A percentile compares a stretch with the other conserved stretches of the same genome.
phyloP scores from a whole-genome alignment of 2,113 vertebrate species.

The Ploceus nigricollis region DNA sequence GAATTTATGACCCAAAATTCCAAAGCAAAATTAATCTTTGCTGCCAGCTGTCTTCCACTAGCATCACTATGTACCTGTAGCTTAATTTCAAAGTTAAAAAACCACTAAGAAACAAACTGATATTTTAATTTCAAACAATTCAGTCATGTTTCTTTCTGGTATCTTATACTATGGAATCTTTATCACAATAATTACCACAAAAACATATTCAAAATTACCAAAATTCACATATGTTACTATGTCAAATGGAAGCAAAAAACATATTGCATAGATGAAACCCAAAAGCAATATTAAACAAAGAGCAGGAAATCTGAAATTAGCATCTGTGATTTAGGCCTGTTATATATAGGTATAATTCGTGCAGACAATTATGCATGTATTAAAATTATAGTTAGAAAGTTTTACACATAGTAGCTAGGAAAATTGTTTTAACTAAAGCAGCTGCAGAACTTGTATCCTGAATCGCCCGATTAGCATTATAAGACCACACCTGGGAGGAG shows the following conservation, averaged over 20 bases:
- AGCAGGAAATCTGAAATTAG: not conserved
- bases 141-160: not conserved
- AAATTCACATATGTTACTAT: not conserved
- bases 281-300: not conserved
- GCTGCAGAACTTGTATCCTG: no score
- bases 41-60: not conserved
- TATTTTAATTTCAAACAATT: not conserved
- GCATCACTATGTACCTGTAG: not conserved
- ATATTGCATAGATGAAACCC: not conserved
- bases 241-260: not conserved
- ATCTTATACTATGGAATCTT: not conserved
- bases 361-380: no score
- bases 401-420: no score
- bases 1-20: not conserved
- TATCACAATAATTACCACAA: not conserved
- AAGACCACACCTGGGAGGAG: no score
- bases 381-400: no score
- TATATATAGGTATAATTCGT: no score
- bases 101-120: rapidly evolving
- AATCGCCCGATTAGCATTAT: no score
- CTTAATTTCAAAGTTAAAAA: not conserved
- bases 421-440: no score
- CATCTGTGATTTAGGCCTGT: not conserved
- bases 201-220: not conserved
- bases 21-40: not conserved